These are phyloP conservation scores for Noctua janthina DNA, from an alignment of 2,888 invertebrate species.

Conservation along the genomic window DNA sequence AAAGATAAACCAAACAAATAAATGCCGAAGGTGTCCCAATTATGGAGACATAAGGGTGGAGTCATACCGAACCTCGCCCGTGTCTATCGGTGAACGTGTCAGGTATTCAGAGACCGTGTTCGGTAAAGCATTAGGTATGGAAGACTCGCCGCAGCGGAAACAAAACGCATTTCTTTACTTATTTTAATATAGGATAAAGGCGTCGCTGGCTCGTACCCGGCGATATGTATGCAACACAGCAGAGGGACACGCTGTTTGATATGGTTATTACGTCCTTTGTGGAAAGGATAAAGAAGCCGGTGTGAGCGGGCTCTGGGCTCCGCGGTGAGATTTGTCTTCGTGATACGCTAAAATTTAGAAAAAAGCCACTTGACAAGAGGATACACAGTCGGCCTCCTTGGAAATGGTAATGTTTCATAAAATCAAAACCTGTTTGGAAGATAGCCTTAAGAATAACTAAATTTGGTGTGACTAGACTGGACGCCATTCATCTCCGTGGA, in stretches of 20 bases:
- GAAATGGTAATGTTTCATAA: constrained; percentile 84
- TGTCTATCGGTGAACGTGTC: constrained; percentile 68
- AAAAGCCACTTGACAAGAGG: constrained; percentile 75
- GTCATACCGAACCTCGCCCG: constrained; percentile 41
- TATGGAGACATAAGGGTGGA: constrained; percentile 44
- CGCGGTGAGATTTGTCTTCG: constrained; percentile 86
- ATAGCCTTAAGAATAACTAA: constrained; percentile 77
- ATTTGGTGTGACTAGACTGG: constrained; percentile 83
- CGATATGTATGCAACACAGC: constrained; percentile 89
- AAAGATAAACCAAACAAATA: constrained; percentile 60
- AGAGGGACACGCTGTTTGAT: constrained; percentile 89
- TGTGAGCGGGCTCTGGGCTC: constrained; percentile 78
- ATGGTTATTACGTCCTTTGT: constrained; percentile 90
- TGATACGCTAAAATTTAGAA: constrained; percentile 87
- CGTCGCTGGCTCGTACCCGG: constrained; percentile 73
- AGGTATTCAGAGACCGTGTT: constrained; percentile 78
- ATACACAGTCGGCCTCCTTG: constrained; percentile 81
- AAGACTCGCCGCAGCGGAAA: constrained; percentile 82
- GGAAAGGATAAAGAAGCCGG: constrained; percentile 85
- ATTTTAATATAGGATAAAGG: constrained; percentile 86
- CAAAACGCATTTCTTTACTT: constrained; percentile 87
- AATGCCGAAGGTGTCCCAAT: constrained; percentile 55
- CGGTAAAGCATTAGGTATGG: constrained; percentile 83
- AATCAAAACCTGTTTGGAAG: constrained; percentile 82
- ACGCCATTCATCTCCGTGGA: constrained; percentile 80